Base-by-base conservation (phyloP, 2,113 vertebrate genomes). In the Anguilla japonica region DNA sequence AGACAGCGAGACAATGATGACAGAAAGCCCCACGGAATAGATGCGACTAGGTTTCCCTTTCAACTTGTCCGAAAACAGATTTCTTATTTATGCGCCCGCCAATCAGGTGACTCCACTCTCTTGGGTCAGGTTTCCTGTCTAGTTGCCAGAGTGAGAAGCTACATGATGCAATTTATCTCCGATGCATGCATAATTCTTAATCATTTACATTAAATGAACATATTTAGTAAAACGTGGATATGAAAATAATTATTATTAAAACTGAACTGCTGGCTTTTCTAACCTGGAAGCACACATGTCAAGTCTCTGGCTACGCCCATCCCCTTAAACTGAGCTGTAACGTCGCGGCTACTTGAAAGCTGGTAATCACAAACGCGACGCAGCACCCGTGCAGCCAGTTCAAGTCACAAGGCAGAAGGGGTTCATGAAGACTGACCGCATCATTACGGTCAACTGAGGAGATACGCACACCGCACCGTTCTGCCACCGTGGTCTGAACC, bases 11-110 rank as follows among this genome's bases (percentile, higher is more conserved):
- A 81, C 39, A 89, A 86, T 84, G 88, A 53, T 85, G 79, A 88
- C 53, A 79, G 46, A 85, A 88, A 90, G 82, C 89, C 79, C 46
- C 34, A 39, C 40, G n/a, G 86, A 90, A 87, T 41, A 84, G 83
- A 85, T 85, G 85, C 84, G 87, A 78, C 85, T 83, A 87, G 60
- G 18, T 22, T 87, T 75, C 85, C 78, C 67, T 84, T 85, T 29
- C 11, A 63, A 50, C n/a, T 43, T 71, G 56, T 80, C 39, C 11
- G 3, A 60, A 80, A 75, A 60, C 56, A 63, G 50, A 60, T 83
- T 60, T 22, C 41, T 40, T 43, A 26, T 41, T 84, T 16, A 14
- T 41, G 20, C 22, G 53, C 39, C 34, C n/a, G 15, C 20, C 39
- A 29, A 29, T 81, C 22, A 26, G 39, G 80, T 81, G 41, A 14